Base-by-base conservation (phyloP, 2,888 invertebrate genomes). In the Caenorhabditis sp. region DNA sequence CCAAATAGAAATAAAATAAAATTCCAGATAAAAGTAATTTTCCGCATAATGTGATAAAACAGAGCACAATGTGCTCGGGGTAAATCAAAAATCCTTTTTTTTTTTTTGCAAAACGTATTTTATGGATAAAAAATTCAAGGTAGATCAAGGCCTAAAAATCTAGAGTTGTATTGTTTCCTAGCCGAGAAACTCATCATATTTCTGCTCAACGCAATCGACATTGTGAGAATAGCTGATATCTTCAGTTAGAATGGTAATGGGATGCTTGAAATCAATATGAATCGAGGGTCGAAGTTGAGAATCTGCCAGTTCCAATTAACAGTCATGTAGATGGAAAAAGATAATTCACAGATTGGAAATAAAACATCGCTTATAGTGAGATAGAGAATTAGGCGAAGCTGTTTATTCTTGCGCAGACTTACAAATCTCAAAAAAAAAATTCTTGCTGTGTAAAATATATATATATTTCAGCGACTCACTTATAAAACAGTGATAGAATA, bases 181-280 rank as follows among this genome's bases (percentile, higher is more conserved):
- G 10, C 4, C 31, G 5, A 31, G 58, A 14, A 43, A 63, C 70
- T 65, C 49, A 66, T 65, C 10, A 70, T 54, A 38, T 63, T 66
- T 27, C 70, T 38, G 14, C 52, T 66, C 70, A 66, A 62, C 3
- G 70, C 70, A 7, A 70, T 63, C 14, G 59, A 61, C 23, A 70
- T 60, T 7, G 70, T 66, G 3, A 70, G 58, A 3, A 53, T 63
- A 0, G 66, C 66, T 38, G 66, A 66, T 4, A 64, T 50, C 26
- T 71, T 71, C n/a, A 71, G 60, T 26, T 71, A 67, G 27, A 67
- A 67, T 1, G 71, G 71, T 0, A 71, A 53, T 0, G 71, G 71
- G 8, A 67, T 63, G 1, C 63, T 63, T 0, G 71, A 21, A 8
- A 71, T 21, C 1, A 71, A 53, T 25, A 71, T 67, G 26, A 31